phyloP scores from a whole-genome alignment of 2,797 vertebrate species.

The Pempheris klunzingeri region DNA sequence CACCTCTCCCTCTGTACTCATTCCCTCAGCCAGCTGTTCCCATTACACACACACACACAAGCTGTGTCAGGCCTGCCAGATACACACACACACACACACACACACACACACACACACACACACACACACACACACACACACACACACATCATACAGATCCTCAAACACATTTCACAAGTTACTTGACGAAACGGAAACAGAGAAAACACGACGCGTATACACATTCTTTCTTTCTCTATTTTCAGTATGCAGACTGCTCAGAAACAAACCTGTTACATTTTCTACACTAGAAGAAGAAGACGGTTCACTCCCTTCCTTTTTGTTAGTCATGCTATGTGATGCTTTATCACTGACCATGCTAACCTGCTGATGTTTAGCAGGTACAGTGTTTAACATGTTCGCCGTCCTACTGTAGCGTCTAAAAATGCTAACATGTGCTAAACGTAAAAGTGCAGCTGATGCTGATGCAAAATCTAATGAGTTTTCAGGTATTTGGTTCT shows the following conservation, averaged over 20 bases:
- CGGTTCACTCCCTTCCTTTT: not conserved
- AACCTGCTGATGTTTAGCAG: not conserved
- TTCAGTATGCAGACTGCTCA: not conserved
- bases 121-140: conserved; percentile 63
- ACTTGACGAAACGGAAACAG: conserved; percentile 2
- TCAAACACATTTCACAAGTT: conserved; percentile 30
- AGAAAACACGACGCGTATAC: not conserved
- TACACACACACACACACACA: conserved; percentile 66
- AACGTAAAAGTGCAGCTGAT: not conserved
- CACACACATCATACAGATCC: conserved; percentile 30
- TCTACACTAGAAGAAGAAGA: not conserved
- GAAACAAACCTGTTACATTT: too few relatives aligned
- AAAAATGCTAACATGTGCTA: not conserved
- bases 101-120: conserved; percentile 43
- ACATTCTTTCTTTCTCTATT: not conserved
- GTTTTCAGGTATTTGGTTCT: not conserved
- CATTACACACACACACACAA: conserved; percentile 67
- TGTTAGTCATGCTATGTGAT: too few relatives aligned
- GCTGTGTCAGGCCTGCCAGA: conserved; percentile 45
- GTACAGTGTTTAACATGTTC: not conserved
- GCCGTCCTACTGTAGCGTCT: not conserved
- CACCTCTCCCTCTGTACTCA: conserved; percentile 93
- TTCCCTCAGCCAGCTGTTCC: conserved; percentile 91
- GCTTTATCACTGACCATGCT: too few relatives aligned
- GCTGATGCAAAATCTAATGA: not conserved